Conservation (phyloP, 2,888 invertebrate species). For the Dasypolia templi region DNA sequence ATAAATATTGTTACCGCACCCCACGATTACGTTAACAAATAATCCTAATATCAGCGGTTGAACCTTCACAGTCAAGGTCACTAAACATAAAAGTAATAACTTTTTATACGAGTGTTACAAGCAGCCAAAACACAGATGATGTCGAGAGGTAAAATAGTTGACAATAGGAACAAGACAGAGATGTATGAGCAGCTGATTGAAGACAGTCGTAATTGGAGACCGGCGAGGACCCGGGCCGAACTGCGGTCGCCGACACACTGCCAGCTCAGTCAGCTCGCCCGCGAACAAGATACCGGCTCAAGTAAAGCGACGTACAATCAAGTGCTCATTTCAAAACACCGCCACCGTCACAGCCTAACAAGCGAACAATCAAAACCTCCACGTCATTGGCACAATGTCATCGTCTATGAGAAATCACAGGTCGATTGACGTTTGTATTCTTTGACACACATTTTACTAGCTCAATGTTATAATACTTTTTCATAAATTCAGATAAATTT, state of each 20-base stretch:
- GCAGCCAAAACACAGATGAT: slow-evolving; percentile 56
- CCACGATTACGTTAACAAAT: slow-evolving; percentile 59
- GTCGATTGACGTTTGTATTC: slow-evolving; percentile 52
- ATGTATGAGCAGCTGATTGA: slow-evolving; percentile 51
- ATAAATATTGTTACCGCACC: slow-evolving; percentile 56
- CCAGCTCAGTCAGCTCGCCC: slow-evolving; percentile 75
- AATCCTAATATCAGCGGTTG: slow-evolving; percentile 49
- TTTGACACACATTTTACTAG: slow-evolving; percentile 38
- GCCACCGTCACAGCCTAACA: slow-evolving; percentile 73
- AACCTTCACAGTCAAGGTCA: slow-evolving; percentile 64
- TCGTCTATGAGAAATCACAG: slow-evolving; percentile 66
- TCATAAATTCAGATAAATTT: slow-evolving; percentile 6
- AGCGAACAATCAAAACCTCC: slow-evolving; percentile 76
- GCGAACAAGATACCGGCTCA: slow-evolving; percentile 78
- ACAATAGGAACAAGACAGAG: slow-evolving; percentile 18
- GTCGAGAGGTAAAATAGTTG: slow-evolving; percentile 33
- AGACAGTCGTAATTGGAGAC: slow-evolving; percentile 56
- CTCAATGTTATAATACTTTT: slow-evolving; percentile 19
- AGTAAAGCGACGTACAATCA: slow-evolving; percentile 78
- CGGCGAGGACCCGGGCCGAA: slow-evolving; percentile 78
- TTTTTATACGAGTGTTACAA: slow-evolving; percentile 50
- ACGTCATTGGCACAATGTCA: slow-evolving; percentile 74
- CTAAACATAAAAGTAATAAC: slow-evolving; percentile 58
- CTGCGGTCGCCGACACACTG: slow-evolving; percentile 85
- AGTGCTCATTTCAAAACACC: slow-evolving; percentile 77